Evolutionary conservation across 2,888 invertebrate species (phyloP).

Genomic region (Loripinus fragilis): DNA sequence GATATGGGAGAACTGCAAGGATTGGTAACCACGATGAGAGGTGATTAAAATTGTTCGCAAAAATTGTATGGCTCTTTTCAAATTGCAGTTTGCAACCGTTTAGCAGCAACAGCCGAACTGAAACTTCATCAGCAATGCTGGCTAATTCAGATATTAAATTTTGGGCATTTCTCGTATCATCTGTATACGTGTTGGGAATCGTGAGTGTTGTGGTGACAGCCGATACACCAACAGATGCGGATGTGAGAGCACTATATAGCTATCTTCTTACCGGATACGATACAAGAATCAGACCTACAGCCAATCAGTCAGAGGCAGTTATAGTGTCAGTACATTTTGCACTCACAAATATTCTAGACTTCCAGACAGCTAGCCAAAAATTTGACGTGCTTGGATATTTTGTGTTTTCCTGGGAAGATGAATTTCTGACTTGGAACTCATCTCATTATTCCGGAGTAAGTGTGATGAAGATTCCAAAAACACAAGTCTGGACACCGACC

Average conservation of each 20-base stretch:
- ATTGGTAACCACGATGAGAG: too few relatives aligned
- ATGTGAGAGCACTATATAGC: constrained; percentile 20
- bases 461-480: constrained; percentile 41
- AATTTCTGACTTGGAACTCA: constrained; percentile 49
- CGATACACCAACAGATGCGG: neutral
- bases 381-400: constrained; percentile 55
- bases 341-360: constrained; percentile 49
- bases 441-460: constrained; percentile 22
- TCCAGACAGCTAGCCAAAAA: constrained; percentile 54
- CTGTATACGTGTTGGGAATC: too few relatives aligned
- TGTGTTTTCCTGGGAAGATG: constrained; percentile 47
- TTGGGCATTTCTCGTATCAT: too few relatives aligned
- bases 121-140: too few relatives aligned
- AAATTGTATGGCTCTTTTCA: too few relatives aligned
- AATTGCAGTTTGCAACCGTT: too few relatives aligned
- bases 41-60: too few relatives aligned
- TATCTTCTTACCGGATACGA: constrained; percentile 43
- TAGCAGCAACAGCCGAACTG: too few relatives aligned
- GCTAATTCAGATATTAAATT: too few relatives aligned
- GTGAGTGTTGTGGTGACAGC: neutral
- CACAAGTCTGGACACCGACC: constrained; percentile 56
- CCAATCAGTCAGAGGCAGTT: constrained; percentile 39
- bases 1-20: too few relatives aligned
- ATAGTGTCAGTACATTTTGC: constrained; percentile 36
- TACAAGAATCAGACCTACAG: constrained; percentile 47